A percentile compares a stretch with the other conserved stretches of the same genome.
Evolutionary conservation across 1,140 invertebrate species (phyloP).

Genomic region (Neelides sp.): DNA sequence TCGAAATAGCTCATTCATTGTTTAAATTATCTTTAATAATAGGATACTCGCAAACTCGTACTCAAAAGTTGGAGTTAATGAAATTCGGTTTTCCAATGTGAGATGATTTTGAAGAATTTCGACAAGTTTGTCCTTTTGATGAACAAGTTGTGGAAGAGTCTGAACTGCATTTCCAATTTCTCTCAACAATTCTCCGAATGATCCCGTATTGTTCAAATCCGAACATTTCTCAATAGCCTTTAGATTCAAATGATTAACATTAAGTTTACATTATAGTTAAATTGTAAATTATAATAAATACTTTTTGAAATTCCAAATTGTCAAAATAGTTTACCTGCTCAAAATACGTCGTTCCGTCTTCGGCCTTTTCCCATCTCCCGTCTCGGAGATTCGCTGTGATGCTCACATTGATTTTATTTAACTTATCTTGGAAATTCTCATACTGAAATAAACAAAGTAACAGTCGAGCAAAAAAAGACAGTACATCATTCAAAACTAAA

Average conservation of each 20-base stretch:
- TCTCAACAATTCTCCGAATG: constrained; percentile 4
- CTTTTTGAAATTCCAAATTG: not conserved
- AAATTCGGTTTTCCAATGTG: no score
- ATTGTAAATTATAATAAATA: not conserved
- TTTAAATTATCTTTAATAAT: not conserved
- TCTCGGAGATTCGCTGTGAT: constrained; percentile 10
- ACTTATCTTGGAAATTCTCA: constrained; percentile 18
- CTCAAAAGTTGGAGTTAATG: constrained; percentile 7
- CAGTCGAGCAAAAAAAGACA: not conserved
- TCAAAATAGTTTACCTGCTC: constrained; percentile 7
- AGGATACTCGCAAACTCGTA: constrained; percentile 11
- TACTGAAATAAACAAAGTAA: constrained; percentile 10
- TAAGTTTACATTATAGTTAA: not conserved
- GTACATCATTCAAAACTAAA: not conserved
- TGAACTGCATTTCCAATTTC: constrained; percentile 8
- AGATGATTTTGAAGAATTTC: constrained; percentile 8
- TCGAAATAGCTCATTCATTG: not conserved
- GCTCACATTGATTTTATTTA: constrained; percentile 12
- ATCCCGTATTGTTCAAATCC: constrained; percentile 13
- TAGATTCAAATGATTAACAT: not conserved
- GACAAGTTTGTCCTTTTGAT: constrained; percentile 11
- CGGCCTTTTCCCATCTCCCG: constrained; percentile 1
- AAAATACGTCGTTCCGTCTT: constrained; percentile 6
- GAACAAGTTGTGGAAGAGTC: constrained; percentile 12
- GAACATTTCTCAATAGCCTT: constrained; percentile 14